Evolutionary conservation across 2,113 vertebrate genomes (phyloP).

Genomic region (Callocephalon fimbriatum): DNA sequence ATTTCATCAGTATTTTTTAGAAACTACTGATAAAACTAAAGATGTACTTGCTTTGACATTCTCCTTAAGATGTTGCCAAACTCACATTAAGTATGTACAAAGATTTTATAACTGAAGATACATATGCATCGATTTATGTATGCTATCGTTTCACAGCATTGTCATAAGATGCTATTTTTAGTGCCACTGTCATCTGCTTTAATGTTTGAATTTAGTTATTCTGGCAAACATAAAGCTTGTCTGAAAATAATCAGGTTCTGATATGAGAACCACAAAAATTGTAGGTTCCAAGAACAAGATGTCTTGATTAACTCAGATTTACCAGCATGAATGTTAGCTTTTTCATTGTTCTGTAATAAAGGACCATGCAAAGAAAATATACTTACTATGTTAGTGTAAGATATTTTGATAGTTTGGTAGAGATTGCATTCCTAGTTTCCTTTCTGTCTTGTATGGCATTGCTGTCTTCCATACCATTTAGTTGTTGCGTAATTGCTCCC

Average conservation of each 20-base stretch:
- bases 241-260: constrained; percentile 64
- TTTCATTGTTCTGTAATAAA: background rate
- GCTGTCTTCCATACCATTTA: constrained; percentile 37
- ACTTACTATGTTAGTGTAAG: background rate
- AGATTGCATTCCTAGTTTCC: background rate
- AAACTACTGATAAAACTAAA: background rate
- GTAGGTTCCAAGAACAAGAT: constrained; percentile 42
- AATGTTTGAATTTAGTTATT: constrained; percentile 35
- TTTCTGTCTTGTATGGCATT: background rate
- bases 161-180: constrained; percentile 21
- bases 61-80: background rate
- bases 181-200: constrained; percentile 27
- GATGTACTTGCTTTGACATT: background rate
- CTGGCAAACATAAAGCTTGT: constrained; percentile 46
- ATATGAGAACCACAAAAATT: constrained; percentile 66
- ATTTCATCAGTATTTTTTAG: background rate
- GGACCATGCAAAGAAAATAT: background rate
- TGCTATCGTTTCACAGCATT: background rate
- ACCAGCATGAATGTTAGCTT: background rate
- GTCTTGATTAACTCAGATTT: constrained; percentile 46
- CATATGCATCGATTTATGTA: background rate
- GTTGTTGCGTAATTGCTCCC: constrained; percentile 63
- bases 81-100: background rate
- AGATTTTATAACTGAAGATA: background rate
- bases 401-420: background rate